Evolutionary conservation across 2,113 vertebrate genomes (phyloP).

Genomic region (Apistogramma diplotaenia): DNA sequence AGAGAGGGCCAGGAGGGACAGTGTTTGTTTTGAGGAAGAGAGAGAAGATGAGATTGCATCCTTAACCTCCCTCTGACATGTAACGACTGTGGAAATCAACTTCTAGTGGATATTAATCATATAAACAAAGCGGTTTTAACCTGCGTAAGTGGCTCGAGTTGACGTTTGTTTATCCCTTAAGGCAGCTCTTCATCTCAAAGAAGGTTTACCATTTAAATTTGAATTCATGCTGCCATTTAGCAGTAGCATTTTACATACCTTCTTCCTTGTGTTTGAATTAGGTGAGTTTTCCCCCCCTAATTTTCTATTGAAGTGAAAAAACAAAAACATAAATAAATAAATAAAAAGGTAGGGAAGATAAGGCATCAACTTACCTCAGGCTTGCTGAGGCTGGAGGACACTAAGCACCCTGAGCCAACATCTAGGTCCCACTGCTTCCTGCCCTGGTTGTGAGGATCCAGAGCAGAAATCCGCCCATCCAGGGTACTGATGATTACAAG

Average conservation of each 20-base stretch:
- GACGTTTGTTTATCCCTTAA: not conserved
- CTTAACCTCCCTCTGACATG: constrained; percentile 5
- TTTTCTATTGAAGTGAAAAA: not conserved
- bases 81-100: not conserved
- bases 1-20: not conserved
- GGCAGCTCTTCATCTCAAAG: not conserved
- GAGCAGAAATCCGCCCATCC: constrained; percentile 91
- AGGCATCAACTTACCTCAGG: constrained; percentile 83
- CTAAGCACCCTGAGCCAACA: constrained; percentile 91
- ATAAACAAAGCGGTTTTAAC: not conserved
- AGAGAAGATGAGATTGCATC: not conserved
- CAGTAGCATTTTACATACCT: not conserved
- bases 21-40: not conserved
- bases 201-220: not conserved
- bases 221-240: not conserved
- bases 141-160: not conserved
- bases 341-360: not conserved
- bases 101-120: not conserved
- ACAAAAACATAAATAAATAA: too few relatives aligned
- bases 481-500: constrained; percentile 96
- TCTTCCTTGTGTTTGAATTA: not conserved
- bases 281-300: accelerated
- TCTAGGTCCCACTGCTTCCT: constrained; percentile 97
- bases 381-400: constrained; percentile 96
- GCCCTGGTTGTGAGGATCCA: constrained; percentile 93